Evolutionary conservation across 2,113 vertebrate genomes (phyloP), one percentile per base, ranked within the genome.

Genomic region (Pseudonaja textilis): DNA sequence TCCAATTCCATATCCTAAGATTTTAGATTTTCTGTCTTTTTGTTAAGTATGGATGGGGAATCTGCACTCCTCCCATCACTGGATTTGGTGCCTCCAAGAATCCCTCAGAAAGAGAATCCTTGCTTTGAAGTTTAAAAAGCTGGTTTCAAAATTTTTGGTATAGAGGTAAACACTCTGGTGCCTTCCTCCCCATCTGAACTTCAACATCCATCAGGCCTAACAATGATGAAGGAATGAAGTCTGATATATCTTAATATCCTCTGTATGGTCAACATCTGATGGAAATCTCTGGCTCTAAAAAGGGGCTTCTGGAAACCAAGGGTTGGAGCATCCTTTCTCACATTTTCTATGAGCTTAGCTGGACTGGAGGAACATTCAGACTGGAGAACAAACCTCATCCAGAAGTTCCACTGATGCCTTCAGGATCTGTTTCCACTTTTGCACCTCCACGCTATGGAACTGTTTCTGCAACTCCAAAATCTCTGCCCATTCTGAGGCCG

Each of bases 381-480:
- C 26, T 5, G 3, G 10, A 0, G 0, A 26, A n/a, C 26, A 18
- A 52, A 99, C 98, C 98, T 99, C 98, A 39, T 99, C 98, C 1
- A 99, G 98, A 86, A 99, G 98, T 7, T 98, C 97, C 93, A 99
- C 98, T 0, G 98, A 99, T 0, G 98, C 98, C 92, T 98, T 97
- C 89, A 99, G 97, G 95, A 99, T 98, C 97, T 98, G 98, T 92
- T 98, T 98, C 98, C 98, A 99, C 94, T 98, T 99, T 96, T 97
- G 97, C 56, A 98, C 97, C 96, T 99, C 98, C 0, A 98, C 97
- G 92, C 98, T 98, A 92, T 99, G 98, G 94, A 98, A 98, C 95
- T 98, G 98, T 88, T 98, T 97, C 97, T 99, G 98, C 74, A 99
- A 97, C 95, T 99, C 98, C 56, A 99, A 95, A 56, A 99, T 98